A percentile compares a stretch with the other conserved stretches of the same genome.
Conservation (phyloP, 2,113 vertebrate species). For the Puma concolor region DNA sequence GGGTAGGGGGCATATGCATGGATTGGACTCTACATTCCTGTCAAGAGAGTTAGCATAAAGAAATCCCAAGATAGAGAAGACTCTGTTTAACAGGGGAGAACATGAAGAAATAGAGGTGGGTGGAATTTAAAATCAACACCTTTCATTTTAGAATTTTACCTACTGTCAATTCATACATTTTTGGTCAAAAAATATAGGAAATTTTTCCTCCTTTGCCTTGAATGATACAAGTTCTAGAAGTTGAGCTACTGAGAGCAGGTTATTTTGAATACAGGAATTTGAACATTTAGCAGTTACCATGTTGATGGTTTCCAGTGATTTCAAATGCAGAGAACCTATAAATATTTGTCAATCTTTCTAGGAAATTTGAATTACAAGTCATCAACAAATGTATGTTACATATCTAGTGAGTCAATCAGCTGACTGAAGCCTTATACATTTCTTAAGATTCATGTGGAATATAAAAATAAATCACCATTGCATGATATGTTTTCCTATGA, state of each 20-base stretch:
- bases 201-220: neutral
- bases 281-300: neutral
- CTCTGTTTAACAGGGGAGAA: neutral
- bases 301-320: constrained; percentile 3
- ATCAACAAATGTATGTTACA: neutral
- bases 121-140: neutral
- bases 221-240: neutral
- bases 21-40: neutral
- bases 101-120: neutral
- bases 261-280: neutral
- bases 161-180: neutral
- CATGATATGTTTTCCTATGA: constrained; percentile 28
- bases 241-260: neutral
- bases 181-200: neutral
- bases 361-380: constrained; percentile 8
- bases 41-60: neutral
- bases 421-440: neutral
- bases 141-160: neutral
- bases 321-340: neutral
- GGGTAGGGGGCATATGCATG: neutral
- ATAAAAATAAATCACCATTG: neutral
- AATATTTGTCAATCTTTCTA: neutral
- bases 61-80: neutral
- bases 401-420: neutral
- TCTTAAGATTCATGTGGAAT: neutral